Evolutionary conservation across 1,140 invertebrate genomes (phyloP).

Genomic region (Plutomurus gul): DNA sequence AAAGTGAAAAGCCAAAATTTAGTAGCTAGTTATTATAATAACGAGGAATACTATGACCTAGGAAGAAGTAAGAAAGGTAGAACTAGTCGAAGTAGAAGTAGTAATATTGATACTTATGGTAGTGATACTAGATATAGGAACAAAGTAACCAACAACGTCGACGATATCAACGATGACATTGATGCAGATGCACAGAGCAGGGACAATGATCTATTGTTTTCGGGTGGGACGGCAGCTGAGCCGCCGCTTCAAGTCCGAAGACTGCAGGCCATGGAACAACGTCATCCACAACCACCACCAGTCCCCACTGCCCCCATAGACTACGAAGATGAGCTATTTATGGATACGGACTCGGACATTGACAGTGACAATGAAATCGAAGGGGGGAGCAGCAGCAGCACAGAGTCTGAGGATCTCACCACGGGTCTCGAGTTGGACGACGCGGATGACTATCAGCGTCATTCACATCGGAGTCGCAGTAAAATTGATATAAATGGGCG

Average conservation of each 20-base stretch:
- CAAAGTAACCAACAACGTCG: not conserved
- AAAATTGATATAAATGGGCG: slow-evolving; percentile 9
- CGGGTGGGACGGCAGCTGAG: not conserved
- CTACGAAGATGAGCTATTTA: slow-evolving; percentile 20
- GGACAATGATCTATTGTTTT: slow-evolving; percentile 1
- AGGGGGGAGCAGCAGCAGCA: slow-evolving; percentile 18
- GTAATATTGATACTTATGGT: slow-evolving; percentile 27
- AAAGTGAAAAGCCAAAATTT: not conserved
- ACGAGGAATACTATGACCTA: not conserved
- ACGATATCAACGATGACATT: not conserved
- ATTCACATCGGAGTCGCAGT: not conserved
- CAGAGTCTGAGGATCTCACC: not conserved
- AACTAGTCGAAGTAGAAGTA: slow-evolving; percentile 15
- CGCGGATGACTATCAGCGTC: slow-evolving; percentile 3
- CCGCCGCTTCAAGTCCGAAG: not conserved
- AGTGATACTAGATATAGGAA: slow-evolving; percentile 18
- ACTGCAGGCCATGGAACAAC: not conserved
- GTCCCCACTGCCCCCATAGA: not conserved
- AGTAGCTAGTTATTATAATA: not conserved
- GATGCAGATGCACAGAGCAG: not conserved
- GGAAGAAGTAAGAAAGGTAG: not conserved
- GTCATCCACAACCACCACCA: not conserved
- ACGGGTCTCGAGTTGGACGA: slow-evolving; percentile 5
- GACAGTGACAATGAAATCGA: slow-evolving; percentile 1
- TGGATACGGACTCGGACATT: slow-evolving; percentile 11